These are phyloP conservation scores for Falcaria lacertinaria DNA, from an alignment of 2,888 invertebrate genomes.

Conservation along the genomic window DNA sequence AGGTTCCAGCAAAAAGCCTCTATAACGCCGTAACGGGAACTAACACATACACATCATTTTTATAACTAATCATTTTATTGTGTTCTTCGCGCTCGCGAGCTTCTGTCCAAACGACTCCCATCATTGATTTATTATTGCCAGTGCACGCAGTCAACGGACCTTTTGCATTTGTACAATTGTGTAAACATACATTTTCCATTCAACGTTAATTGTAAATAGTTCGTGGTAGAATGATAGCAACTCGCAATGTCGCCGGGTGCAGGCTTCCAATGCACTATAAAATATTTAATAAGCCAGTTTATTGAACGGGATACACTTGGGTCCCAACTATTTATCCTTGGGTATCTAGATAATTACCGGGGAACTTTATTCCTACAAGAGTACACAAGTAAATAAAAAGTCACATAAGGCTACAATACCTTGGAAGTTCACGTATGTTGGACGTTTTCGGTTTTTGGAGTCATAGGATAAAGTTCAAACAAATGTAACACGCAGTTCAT, in stretches of 20 bases:
- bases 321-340: constrained; percentile 32
- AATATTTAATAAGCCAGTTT: constrained; percentile 70
- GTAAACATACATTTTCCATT: background rate
- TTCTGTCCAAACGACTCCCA: background rate
- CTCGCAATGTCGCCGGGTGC: constrained; percentile 29
- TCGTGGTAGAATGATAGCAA: constrained; percentile 30
- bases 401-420: constrained; percentile 44
- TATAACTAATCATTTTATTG: constrained; percentile 34
- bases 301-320: constrained; percentile 53
- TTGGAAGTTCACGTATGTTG: constrained; percentile 32
- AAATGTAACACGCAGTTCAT: constrained; percentile 75
- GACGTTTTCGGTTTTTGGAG: constrained; percentile 36
- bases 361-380: constrained; percentile 3
- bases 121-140: background rate
- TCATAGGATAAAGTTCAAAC: constrained; percentile 71
- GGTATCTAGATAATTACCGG: constrained; percentile 28
- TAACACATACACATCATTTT: constrained; percentile 47
- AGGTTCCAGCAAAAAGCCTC: constrained; percentile 60
- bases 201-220: too few relatives aligned
- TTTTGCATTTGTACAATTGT: background rate
- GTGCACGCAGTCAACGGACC: background rate
- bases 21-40: constrained; percentile 51
- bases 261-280: constrained; percentile 40
- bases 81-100: background rate
- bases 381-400: constrained; percentile 4